phyloP scores from a whole-genome alignment of 2,113 vertebrate species.

The Hippocampus abdominalis region DNA sequence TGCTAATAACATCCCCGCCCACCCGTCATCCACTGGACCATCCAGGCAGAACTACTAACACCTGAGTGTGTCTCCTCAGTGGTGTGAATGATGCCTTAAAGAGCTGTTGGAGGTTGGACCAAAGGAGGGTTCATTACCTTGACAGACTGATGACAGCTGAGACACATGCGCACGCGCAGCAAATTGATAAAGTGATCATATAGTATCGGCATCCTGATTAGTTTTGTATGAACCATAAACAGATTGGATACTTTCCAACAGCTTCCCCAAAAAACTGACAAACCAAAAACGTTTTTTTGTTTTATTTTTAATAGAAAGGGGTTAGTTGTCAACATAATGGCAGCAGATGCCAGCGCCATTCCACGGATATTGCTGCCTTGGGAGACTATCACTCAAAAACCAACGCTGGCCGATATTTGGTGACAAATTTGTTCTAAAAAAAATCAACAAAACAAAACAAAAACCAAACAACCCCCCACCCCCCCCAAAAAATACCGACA shows the following conservation, averaged over 20 bases:
- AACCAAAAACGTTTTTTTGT: too few relatives aligned
- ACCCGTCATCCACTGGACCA: conserved; percentile 51
- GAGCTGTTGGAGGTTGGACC: conserved; percentile 59
- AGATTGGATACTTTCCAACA: neutral
- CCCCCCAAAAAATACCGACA: too few relatives aligned
- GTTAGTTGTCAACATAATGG: too few relatives aligned
- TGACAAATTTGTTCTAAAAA: too few relatives aligned
- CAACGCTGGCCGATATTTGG: too few relatives aligned
- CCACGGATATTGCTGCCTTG: too few relatives aligned
- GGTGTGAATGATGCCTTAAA: conserved; percentile 62
- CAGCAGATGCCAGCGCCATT: too few relatives aligned
- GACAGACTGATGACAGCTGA: conserved; percentile 53
- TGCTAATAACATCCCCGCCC: conserved; percentile 61
- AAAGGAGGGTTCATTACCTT: conserved; percentile 59
- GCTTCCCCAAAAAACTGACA: too few relatives aligned
- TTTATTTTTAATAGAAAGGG: too few relatives aligned
- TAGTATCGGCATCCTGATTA: neutral
- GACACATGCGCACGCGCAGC: neutral
- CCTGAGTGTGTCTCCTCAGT: conserved; percentile 56
- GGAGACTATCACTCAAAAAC: too few relatives aligned
- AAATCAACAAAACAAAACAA: too few relatives aligned
- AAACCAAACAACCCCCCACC: too few relatives aligned
- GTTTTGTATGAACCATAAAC: conserved; percentile 5
- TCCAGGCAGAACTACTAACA: conserved; percentile 57
- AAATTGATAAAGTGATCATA: neutral